These are phyloP conservation scores for Pteria penguin DNA, from an alignment of 2,888 invertebrate species.

Conservation along the genomic window DNA sequence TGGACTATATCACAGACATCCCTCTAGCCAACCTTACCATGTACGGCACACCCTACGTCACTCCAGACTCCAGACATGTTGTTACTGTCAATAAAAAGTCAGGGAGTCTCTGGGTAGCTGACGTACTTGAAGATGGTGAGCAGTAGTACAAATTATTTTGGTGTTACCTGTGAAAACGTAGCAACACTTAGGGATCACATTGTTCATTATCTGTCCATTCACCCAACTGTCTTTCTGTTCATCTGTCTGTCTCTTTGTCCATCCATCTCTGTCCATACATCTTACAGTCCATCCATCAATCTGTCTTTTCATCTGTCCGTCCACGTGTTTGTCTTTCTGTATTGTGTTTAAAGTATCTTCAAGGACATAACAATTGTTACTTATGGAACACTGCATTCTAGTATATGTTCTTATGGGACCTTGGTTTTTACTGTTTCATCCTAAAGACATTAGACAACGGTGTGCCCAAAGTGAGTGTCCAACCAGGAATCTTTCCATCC, in stretches of 20 bases:
- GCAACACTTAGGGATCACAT: neutral
- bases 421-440: too few species aligned
- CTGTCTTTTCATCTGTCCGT: too few species aligned
- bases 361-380: too few species aligned
- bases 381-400: too few species aligned
- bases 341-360: too few species aligned
- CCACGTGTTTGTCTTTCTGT: too few species aligned
- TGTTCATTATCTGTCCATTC: neutral
- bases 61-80: conserved; percentile 86
- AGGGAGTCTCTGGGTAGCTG: conserved; percentile 84
- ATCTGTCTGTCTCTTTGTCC: neutral
- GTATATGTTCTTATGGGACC: too few species aligned
- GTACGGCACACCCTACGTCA: conserved; percentile 83
- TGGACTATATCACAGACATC: conserved; percentile 87
- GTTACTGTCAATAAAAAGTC: conserved; percentile 84
- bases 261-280: too few species aligned
- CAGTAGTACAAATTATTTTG: neutral
- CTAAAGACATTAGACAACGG: too few species aligned
- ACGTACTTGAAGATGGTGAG: conserved; percentile 84
- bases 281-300: too few species aligned
- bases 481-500: too few species aligned
- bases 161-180: neutral
- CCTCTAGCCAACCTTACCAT: conserved; percentile 63
- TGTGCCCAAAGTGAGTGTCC: too few species aligned
- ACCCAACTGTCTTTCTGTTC: neutral